Base-by-base conservation (phyloP, 2,113 vertebrate species). In the Strix aluco region DNA sequence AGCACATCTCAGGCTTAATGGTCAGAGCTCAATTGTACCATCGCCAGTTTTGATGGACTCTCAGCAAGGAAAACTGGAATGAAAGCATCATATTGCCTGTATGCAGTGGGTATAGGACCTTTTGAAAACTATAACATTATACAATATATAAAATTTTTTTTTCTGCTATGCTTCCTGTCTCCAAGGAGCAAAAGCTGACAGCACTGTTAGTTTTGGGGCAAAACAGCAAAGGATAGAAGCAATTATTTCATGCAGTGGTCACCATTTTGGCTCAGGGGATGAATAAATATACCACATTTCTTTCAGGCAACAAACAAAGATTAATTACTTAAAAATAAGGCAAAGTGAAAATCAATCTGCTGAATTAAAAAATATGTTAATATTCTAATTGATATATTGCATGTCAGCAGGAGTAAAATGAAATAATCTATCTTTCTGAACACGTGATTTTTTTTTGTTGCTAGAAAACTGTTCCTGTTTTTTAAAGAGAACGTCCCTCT, bases 391-490 rank as follows among this genome's bases (percentile, higher is more conserved):
- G 93, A 92, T 94, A 95, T 71, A 92, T 16, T 86, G 65, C 71
- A 66, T 21, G n/a, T 69, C 63, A 94, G 82, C 74, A 93, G 74
- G 73, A 90, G 40, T 77, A 75, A 81, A 91, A 82, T 78, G 57
- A 80, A 82, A 38, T n/a, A 12, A 73, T 67, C 47, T 54, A 2
- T 96, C 96, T 97, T 95, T 67, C 81, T 74, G 63, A 94, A 38
- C 27, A 82, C 75, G 91, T 10, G 44, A 94, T 90, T 13, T 49
- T 97, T 97, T 93, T 83, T 74, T 81, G 58, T 70, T 92, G 78
- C 75, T 95, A 92, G 88, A 90, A 97, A 97, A 96, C 58, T 25
- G 47, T 54, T 91, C 54, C 21, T 92, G 82, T 69, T 91, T 97
- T 94, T 91, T 75, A 81, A 96, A 92, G 44, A 89, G 51, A 49